Conservation (phyloP, 2,113 vertebrate genomes). For the Burhinus oedicnemus region DNA sequence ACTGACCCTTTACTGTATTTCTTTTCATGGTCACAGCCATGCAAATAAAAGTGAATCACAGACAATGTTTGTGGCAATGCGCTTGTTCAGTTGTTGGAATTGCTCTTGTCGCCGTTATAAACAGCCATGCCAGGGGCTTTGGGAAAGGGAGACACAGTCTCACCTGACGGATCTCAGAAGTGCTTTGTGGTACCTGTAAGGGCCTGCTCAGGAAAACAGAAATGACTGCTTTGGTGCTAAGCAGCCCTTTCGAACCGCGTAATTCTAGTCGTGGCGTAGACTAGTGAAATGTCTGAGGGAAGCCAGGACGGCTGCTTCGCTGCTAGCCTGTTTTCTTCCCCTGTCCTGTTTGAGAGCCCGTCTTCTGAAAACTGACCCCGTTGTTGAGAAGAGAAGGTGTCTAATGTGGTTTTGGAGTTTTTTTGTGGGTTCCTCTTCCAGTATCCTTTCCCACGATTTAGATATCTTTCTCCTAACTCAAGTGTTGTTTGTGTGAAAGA, state of each 20-base stretch:
- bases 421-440: not conserved
- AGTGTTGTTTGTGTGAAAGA: not conserved
- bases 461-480: not conserved
- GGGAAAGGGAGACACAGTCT: not conserved
- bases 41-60: not conserved
- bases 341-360: not conserved
- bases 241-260: not conserved
- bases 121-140: not conserved
- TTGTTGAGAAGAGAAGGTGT: not conserved
- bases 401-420: not conserved
- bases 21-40: not conserved
- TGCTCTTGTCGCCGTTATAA: not conserved
- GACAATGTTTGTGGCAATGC: not conserved
- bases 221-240: not conserved
- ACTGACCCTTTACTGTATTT: not conserved
- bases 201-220: not conserved
- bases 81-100: not conserved
- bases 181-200: not conserved
- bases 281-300: not conserved
- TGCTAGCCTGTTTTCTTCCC: not conserved
- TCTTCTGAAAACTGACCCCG: not conserved
- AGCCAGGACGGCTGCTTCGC: not conserved
- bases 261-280: rapidly evolving
- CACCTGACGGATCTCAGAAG: not conserved
- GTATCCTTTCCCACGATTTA: not conserved